Evolutionary conservation across 2,797 vertebrate genomes (phyloP).

Genomic region (Carduelis carduelis): DNA sequence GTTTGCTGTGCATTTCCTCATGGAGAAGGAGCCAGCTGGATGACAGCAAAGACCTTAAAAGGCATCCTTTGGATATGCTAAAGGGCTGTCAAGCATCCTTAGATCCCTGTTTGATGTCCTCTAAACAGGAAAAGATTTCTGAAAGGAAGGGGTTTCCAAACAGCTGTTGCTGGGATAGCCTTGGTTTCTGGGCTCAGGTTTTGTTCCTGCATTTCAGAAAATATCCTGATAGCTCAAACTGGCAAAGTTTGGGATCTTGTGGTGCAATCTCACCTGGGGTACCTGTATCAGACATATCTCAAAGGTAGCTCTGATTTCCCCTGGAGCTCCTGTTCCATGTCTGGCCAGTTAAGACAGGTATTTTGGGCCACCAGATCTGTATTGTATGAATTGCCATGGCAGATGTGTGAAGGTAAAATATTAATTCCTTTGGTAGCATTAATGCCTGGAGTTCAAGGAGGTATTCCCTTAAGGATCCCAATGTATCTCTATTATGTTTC

Average conservation of each 20-base stretch:
- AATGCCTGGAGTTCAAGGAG: background rate
- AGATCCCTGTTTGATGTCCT: background rate
- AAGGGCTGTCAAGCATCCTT: fast-evolving
- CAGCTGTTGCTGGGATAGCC: background rate
- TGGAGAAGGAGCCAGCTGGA: background rate
- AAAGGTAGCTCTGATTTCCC: background rate
- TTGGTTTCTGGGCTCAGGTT: background rate
- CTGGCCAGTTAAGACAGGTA: background rate
- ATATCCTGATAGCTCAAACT: background rate
- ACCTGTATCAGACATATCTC: background rate
- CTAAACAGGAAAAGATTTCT: background rate
- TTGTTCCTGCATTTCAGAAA: background rate
- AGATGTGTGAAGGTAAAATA: background rate
- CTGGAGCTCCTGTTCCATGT: background rate
- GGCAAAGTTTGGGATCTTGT: background rate
- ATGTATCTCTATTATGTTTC: background rate
- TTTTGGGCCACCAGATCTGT: background rate
- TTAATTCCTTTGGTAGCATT: background rate
- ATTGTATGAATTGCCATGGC: background rate
- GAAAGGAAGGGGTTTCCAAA: background rate
- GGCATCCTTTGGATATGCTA: background rate
- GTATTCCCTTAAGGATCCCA: background rate
- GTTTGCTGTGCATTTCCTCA: fast-evolving
- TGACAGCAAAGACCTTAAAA: background rate
- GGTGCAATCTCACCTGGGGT: background rate